Conservation (phyloP, 35 echinoderm and acorn worm genomes). For the Hemicentrotus pulcherrimus region DNA sequence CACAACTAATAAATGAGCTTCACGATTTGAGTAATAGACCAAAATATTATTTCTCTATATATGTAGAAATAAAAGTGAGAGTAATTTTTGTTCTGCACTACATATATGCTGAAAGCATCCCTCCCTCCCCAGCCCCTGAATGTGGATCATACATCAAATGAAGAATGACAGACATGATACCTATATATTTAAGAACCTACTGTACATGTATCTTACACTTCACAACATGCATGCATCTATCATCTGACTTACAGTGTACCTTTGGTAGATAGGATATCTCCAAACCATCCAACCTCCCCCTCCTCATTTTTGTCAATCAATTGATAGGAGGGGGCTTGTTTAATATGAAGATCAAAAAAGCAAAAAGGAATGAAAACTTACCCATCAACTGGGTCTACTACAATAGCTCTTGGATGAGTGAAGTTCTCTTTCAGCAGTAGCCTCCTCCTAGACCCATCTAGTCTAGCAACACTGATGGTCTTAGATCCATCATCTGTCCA, state of each 20-base stretch:
- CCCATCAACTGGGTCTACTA: slow-evolving; percentile 82
- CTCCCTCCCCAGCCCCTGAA: too few relatives aligned
- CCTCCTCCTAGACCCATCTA: slow-evolving; percentile 58
- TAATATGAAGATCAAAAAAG: background rate
- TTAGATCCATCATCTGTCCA: slow-evolving; percentile 96
- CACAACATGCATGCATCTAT: too few relatives aligned
- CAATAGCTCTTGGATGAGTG: slow-evolving; percentile 87
- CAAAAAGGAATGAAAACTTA: slow-evolving; percentile 31
- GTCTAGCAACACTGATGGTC: slow-evolving; percentile 72
- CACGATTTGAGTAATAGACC: background rate
- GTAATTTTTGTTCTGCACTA: too few relatives aligned
- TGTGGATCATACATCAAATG: too few relatives aligned
- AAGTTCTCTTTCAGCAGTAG: slow-evolving; percentile 65
- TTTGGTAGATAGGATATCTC: background rate
- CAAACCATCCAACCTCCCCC: too few relatives aligned
- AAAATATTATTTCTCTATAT: background rate
- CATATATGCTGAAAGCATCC: too few relatives aligned
- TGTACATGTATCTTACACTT: too few relatives aligned
- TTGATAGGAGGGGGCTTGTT: background rate
- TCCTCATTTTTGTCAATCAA: too few relatives aligned
- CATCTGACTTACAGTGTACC: too few relatives aligned
- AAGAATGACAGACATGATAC: too few relatives aligned
- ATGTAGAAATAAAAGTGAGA: background rate
- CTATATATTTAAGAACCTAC: too few relatives aligned
- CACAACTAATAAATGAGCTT: too few relatives aligned